Percentiles rank a stretch among this genome's conserved stretches.
Conservation (phyloP, 2,888 invertebrate genomes). For the Nephrotoma guestfalica region DNA sequence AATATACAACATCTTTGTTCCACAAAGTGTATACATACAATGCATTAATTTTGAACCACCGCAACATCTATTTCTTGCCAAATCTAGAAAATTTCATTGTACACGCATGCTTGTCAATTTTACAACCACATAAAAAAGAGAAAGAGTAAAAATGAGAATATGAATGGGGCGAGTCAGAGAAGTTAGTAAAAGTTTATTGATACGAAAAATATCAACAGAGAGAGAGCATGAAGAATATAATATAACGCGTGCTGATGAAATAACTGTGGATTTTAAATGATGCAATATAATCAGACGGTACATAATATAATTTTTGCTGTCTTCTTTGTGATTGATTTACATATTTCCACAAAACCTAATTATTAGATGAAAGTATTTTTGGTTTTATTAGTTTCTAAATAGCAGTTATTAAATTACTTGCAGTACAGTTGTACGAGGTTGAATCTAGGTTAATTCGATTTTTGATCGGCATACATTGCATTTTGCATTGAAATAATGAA, state of each 20-base stretch:
- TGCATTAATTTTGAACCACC: neutral
- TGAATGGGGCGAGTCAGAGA: neutral
- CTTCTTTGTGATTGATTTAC: neutral
- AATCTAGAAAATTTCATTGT: neutral
- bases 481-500: neutral
- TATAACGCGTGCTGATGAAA: neutral
- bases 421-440: neutral
- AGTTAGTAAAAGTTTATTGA: neutral
- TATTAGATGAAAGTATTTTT: neutral
- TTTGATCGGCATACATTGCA: neutral
- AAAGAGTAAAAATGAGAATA: neutral
- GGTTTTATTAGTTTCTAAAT: neutral
- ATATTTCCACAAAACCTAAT: neutral
- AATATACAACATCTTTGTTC: no score
- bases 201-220: neutral
- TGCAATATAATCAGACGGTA: neutral
- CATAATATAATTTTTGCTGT: neutral
- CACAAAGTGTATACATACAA: neutral
- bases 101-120: neutral
- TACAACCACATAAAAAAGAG: neutral
- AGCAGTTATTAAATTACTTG: neutral
- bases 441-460: neutral
- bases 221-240: neutral
- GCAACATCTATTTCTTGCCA: neutral
- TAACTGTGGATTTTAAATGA: neutral